Evolutionary conservation across 2,888 invertebrate species (phyloP), one percentile per base, ranked within the genome.

Genomic region (Gymnoscelis rufifasciata): DNA sequence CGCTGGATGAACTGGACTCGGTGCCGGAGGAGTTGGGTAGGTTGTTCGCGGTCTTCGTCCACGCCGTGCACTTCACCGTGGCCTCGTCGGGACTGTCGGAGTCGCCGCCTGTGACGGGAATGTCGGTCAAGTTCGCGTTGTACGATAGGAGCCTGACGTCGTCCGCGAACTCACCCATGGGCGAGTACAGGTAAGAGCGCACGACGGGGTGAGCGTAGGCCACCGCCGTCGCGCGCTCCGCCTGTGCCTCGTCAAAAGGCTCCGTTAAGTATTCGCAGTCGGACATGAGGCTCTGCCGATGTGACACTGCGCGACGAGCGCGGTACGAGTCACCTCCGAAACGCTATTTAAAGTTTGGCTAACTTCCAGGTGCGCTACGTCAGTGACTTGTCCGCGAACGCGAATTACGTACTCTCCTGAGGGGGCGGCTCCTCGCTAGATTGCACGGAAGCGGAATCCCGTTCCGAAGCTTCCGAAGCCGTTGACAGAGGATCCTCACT

Each of bases 1-100:
- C 84, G 40, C 74, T 75, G 43, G 77, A 72, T 4, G 81, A 75
- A 52, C 78, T 78, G 46, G 82, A 78, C 23, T 78, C 81, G 13
- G 79, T 77, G 53, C 83, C 84, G 31, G 88, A 88, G 31, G 87
- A 87, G 53, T 77, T 74, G 42, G 71, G 76, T 40, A 74, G 74
- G 27, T 73, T 64, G 15, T 79, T 74, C 33, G 78, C 80, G 45
- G 84, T 87, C 52, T 80, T 89, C 48, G 82, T 73, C 88, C 88
- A 87, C 39, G 74, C 70, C 53, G 87, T 81, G 59, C 89, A 90
- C 76, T 91, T 91, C 72, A 91, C 82, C 52, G 91, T 91, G 39
- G 90, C 89, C 64, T 91, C 91, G 59, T 91, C 91, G 52, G 90
- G 87, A 73, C 91, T 91, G 66, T 91, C 91, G 63, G 90, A 90